phyloP scores from a whole-genome alignment of 2,797 vertebrate genomes.

The Leptoclinus maculatus region DNA sequence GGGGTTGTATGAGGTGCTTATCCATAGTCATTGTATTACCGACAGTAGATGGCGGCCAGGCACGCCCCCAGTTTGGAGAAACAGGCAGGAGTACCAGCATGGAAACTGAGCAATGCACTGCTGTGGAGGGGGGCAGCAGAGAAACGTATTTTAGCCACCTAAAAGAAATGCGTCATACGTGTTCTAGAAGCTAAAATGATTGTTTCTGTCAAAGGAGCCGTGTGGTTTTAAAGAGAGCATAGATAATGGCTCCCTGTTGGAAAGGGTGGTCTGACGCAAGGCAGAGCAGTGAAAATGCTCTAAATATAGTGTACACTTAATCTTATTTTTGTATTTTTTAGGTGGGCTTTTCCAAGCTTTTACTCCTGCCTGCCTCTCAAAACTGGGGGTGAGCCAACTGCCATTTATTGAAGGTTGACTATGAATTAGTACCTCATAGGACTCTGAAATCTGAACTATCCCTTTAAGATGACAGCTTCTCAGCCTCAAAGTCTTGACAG shows the following conservation, averaged over 20 bases:
- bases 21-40: not conserved
- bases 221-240: not conserved
- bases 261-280: not conserved
- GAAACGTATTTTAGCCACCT: not conserved
- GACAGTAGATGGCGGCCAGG: not conserved
- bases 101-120: not conserved
- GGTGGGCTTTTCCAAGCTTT: not conserved
- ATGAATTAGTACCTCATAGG: not conserved
- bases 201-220: not conserved
- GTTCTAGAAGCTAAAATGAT: not conserved
- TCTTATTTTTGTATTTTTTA: not conserved
- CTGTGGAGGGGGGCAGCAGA: not conserved
- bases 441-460: not conserved
- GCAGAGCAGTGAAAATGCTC: not conserved
- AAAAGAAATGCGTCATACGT: not conserved
- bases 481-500: slow-evolving; percentile 58
- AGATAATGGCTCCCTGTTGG: not conserved
- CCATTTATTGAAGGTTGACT: not conserved
- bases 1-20: not conserved
- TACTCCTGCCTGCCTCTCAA: not conserved
- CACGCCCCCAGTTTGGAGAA: not conserved
- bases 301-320: not conserved
- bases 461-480: slow-evolving; percentile 50
- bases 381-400: not conserved
- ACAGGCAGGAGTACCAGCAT: not conserved